Evolutionary conservation across 2,797 vertebrate species (phyloP), one percentile per base, ranked within the genome.

Genomic region (Peromyscus nudipes): DNA sequence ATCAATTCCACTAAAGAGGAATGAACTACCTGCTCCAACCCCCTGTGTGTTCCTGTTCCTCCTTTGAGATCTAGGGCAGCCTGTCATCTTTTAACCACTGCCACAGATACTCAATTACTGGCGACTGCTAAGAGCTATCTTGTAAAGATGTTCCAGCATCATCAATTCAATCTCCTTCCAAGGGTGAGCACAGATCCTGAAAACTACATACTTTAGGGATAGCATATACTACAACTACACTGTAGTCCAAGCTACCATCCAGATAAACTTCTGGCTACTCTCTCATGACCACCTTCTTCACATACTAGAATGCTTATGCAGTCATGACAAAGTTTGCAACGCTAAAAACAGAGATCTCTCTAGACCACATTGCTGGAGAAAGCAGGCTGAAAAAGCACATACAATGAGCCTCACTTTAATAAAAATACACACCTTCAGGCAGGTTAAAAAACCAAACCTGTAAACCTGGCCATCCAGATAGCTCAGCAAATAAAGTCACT

Each of bases 401-500:
- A 73, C 6, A 93, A 92, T 71, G 29, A 86, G 71, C 55, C 29
- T 93, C 14, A 19, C 77, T 93, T 91, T 92, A 82, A 94, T 64
- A 80, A 93, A 93, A 92, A 77, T 1, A 84, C 2, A 86, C 25
- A 88, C 2, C 87, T 14, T 27, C 8, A 46, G 64, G n/a, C 10
- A 84, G 37, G 37, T 34, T 95, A 92, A 90, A 96, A 94, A 94
- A 43, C 92, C 19, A 79, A 52, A 79, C 55, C 34, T 80, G 31
- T 55, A 55, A 55, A 80, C 34, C 4, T n/a, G 43, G 43, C 31
- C 21, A 67, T 12, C 13, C 1, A 52, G 14, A 37, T 37, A 34
- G 23, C 43, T n/a, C 31, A 67, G 64, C 10, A 34, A 67, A 7
- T 55, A 11, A 52, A 69, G 84, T 65, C 46, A 52, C 3, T 46